These are phyloP conservation scores for Lepidocyrtinus sp. DNA, from an alignment of 2,888 invertebrate genomes.

Conservation along the genomic window DNA sequence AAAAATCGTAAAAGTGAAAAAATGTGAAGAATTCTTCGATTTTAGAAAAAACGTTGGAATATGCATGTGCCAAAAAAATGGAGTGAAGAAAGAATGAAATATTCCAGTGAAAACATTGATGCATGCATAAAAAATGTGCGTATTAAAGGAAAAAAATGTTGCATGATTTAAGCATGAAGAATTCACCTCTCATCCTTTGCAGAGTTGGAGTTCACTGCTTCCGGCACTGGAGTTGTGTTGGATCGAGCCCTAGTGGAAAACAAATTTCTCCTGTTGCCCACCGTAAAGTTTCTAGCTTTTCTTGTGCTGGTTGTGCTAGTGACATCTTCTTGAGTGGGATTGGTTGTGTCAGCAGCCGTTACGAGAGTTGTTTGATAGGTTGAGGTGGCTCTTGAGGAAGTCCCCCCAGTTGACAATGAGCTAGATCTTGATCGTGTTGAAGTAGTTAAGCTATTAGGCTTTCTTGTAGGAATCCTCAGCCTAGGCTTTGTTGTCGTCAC, in stretches of 20 bases:
- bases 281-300: conserved; percentile 62
- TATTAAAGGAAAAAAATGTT: neutral
- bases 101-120: too few species aligned
- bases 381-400: conserved; percentile 34
- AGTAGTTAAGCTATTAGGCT: conserved; percentile 56
- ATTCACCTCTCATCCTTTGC: conserved; percentile 64
- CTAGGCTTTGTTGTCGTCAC: conserved; percentile 51
- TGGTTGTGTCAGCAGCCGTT: conserved; percentile 35
- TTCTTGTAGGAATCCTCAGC: conserved; percentile 65
- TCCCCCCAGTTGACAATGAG: conserved; percentile 22
- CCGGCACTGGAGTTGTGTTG: conserved; percentile 59
- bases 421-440: conserved; percentile 44
- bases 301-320: conserved; percentile 42
- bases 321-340: conserved; percentile 36
- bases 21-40: neutral
- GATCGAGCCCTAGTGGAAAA: conserved; percentile 51
- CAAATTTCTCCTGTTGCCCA: conserved; percentile 65
- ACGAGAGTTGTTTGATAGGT: conserved; percentile 41
- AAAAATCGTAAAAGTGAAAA: neutral
- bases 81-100: too few species aligned
- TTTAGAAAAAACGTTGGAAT: too few species aligned
- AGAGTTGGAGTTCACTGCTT: conserved; percentile 53
- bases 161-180: conserved; percentile 20
- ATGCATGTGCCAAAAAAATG: neutral
- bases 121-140: neutral